Evolutionary conservation across 2,797 vertebrate genomes (phyloP).

Genomic region (Antrozous pallidus): DNA sequence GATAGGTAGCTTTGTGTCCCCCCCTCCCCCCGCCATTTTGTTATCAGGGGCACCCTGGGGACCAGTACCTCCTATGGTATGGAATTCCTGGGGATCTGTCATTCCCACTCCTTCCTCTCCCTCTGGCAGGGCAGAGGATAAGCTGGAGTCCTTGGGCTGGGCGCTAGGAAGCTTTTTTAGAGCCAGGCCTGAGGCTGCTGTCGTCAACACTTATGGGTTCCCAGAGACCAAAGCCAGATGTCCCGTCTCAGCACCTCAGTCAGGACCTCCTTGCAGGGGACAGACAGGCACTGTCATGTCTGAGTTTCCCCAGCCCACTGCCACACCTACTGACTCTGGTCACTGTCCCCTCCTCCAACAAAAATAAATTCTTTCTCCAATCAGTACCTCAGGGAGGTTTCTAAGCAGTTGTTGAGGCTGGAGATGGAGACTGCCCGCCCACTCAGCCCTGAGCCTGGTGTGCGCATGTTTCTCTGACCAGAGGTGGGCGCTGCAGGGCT

Average conservation of each 20-base stretch:
- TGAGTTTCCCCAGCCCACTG: background rate
- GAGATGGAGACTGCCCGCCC: background rate
- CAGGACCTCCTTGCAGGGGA: background rate
- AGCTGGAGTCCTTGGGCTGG: background rate
- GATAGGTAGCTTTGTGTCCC: background rate
- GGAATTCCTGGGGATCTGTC: background rate
- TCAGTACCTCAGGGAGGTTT: background rate
- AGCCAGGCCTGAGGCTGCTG: background rate
- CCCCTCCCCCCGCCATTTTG: background rate
- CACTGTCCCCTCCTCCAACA: background rate
- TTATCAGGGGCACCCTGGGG: background rate
- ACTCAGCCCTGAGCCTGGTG: background rate
- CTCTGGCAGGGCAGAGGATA: background rate
- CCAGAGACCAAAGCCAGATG: background rate
- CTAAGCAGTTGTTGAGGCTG: background rate
- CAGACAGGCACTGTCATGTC: background rate
- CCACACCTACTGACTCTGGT: background rate
- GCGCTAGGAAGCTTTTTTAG: background rate
- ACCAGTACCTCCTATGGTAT: background rate
- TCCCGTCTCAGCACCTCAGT: background rate
- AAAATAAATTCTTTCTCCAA: background rate
- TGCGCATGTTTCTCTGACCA: background rate
- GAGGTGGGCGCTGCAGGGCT: fast-evolving
- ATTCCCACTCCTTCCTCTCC: background rate
- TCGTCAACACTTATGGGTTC: background rate